A percentile compares a stretch with the other conserved stretches of the same genome.
Conservation (phyloP, 2,888 invertebrate genomes). For the Drosophila subsilvestris region DNA sequence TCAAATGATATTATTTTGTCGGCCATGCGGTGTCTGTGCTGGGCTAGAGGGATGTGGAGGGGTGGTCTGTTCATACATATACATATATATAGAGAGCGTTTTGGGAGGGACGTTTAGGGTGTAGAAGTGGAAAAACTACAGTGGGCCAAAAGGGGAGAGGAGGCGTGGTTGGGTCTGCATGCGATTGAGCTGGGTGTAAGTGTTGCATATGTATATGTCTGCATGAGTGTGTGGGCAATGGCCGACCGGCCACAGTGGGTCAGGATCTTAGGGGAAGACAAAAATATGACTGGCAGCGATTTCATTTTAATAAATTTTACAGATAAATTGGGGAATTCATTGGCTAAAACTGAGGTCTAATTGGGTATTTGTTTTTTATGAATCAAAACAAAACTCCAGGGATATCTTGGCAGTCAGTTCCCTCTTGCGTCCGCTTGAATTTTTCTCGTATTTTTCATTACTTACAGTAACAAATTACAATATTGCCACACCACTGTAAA, state of each 20-base stretch:
- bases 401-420: too few relatives aligned
- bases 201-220: constrained; percentile 12
- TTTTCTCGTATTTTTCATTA: too few relatives aligned
- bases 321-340: not conserved
- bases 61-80: not conserved
- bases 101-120: constrained; percentile 10
- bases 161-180: constrained; percentile 55
- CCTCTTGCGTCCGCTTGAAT: too few relatives aligned
- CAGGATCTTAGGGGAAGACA: not conserved
- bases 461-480: too few relatives aligned
- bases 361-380: too few relatives aligned
- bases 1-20: constrained; percentile 78
- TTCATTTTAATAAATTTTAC: not conserved
- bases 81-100: constrained; percentile 23
- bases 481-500: not conserved
- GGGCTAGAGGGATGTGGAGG: constrained; percentile 8
- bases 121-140: constrained; percentile 32
- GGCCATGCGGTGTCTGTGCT: constrained; percentile 53
- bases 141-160: constrained; percentile 52
- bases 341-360: too few relatives aligned
- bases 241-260: constrained; percentile 47
- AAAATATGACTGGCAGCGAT: too few relatives aligned
- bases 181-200: constrained; percentile 64
- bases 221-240: constrained; percentile 55
- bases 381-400: too few relatives aligned